A percentile compares a stretch with the other conserved stretches of the same genome.
Conservation (phyloP, 2,888 invertebrate species). For the Tenthredo scrophulariae region DNA sequence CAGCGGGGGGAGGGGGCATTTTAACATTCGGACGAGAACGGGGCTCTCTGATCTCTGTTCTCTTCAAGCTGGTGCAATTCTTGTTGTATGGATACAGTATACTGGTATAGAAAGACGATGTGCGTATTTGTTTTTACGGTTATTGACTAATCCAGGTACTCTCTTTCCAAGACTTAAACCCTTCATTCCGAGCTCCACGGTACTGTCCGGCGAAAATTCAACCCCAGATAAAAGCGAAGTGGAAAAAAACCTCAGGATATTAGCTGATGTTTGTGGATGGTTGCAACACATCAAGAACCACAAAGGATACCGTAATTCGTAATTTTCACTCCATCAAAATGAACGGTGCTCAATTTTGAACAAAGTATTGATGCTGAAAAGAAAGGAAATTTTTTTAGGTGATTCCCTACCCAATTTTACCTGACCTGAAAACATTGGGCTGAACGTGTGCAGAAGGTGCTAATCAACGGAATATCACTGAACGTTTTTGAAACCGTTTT, state of each 20-base stretch:
- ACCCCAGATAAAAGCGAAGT: neutral
- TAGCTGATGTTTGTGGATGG: neutral
- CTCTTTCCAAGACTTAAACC: neutral
- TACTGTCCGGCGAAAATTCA: conserved; percentile 26
- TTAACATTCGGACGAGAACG: neutral
- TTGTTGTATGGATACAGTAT: neutral
- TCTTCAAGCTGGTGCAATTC: neutral
- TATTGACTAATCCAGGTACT: conserved; percentile 14
- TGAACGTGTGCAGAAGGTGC: no score
- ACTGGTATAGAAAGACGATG: conserved; percentile 14
- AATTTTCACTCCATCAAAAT: neutral
- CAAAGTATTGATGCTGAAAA: neutral
- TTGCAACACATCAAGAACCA: neutral
- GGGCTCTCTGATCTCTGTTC: neutral
- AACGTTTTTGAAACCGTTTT: no score
- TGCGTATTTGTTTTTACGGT: conserved; percentile 23
- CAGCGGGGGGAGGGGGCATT: no score
- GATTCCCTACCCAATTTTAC: no score
- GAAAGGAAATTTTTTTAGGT: no score
- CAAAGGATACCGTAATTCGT: neutral
- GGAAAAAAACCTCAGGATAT: neutral
- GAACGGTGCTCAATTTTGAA: neutral
- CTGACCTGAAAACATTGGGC: no score
- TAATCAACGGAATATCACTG: no score
- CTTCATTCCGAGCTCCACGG: neutral